phyloP scores from a whole-genome alignment of 1,140 invertebrate genomes.

The Sycophaga agraensis region DNA sequence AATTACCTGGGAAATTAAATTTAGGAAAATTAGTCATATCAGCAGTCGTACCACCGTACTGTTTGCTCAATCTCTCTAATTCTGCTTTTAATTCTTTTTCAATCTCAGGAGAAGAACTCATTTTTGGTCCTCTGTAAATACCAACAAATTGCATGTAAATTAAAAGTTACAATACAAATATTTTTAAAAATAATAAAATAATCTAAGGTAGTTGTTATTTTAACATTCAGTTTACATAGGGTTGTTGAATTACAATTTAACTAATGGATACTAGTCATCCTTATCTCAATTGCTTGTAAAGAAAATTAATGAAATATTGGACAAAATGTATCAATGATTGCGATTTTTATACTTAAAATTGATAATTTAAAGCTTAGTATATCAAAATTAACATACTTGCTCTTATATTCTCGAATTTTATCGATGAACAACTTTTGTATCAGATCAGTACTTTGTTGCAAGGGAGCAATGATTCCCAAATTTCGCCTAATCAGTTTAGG shows the following conservation, averaged over 20 bases:
- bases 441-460: slow-evolving; percentile 79
- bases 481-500: slow-evolving; percentile 60
- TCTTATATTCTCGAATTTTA: slow-evolving; percentile 88
- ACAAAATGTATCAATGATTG: no score
- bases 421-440: slow-evolving; percentile 93
- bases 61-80: slow-evolving; percentile 77
- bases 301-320: no score
- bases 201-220: no score
- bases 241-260: no score
- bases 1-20: slow-evolving; percentile 72
- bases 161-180: not conserved
- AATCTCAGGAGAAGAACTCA: slow-evolving; percentile 64
- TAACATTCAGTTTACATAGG: no score
- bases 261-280: no score
- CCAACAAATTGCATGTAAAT: not conserved
- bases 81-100: slow-evolving; percentile 74
- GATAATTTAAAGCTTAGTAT: not conserved
- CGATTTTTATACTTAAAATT: not conserved
- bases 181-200: no score
- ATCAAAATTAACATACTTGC: slow-evolving; percentile 59
- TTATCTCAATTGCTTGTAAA: no score
- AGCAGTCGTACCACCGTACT: slow-evolving; percentile 73
- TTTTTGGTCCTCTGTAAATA: slow-evolving; percentile 2
- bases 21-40: slow-evolving; percentile 89
- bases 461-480: slow-evolving; percentile 67